These are phyloP conservation scores for Beroe ovata DNA, from an alignment of 37 sponge, comb jelly and placozoan species.

Conservation along the genomic window DNA sequence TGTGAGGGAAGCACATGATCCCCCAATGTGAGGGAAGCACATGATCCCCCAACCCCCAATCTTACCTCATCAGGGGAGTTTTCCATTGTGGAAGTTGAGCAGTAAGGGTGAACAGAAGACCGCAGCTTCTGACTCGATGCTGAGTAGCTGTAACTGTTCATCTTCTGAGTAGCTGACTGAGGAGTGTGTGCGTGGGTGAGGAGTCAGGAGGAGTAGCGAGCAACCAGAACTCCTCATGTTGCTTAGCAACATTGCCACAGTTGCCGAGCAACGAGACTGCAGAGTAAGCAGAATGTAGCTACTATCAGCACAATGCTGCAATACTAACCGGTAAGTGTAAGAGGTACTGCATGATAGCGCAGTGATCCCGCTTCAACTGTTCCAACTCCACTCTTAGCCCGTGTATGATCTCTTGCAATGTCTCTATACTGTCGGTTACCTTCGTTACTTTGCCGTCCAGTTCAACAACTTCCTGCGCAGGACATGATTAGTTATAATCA, in stretches of 20 bases:
- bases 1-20: too few species aligned
- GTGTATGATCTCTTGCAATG: conserved; percentile 31
- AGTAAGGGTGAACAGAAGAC: conserved; percentile 38
- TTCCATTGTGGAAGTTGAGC: conserved; percentile 33
- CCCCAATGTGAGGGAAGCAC: too few species aligned
- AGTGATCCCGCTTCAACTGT: conserved; percentile 58
- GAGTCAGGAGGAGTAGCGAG: too few species aligned
- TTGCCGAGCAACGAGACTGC: too few species aligned
- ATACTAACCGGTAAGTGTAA: conserved; percentile 37
- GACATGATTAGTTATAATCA: too few species aligned
- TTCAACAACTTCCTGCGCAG: conserved; percentile 64
- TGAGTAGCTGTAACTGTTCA: neutral
- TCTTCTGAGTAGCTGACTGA: conserved; percentile 8
- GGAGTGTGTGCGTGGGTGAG: too few species aligned
- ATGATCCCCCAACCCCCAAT: neutral
- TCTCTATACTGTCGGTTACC: conserved; percentile 50
- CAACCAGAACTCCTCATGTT: too few species aligned
- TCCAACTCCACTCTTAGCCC: conserved; percentile 46
- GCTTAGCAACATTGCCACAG: too few species aligned
- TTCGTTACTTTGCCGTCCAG: conserved; percentile 64
- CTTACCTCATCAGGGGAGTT: conserved; percentile 63
- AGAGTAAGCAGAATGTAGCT: too few species aligned
- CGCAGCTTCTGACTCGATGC: conserved; percentile 7
- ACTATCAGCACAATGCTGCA: too few species aligned
- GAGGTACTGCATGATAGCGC: conserved; percentile 65